Conservation (phyloP, 2,888 invertebrate species). For the Hirudinaria manillensis region DNA sequence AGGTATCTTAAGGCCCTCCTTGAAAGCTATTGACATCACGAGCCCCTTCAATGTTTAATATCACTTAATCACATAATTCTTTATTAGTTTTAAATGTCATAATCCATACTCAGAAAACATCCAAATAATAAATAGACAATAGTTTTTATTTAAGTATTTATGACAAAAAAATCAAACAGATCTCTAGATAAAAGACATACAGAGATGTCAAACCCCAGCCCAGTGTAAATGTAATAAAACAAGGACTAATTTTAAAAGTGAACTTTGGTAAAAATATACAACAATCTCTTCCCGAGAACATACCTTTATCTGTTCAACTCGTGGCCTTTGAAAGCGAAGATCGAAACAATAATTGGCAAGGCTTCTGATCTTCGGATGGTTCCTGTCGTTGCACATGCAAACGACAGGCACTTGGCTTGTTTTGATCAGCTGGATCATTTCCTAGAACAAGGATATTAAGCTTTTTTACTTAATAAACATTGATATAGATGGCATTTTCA, state of each 20-base stretch:
- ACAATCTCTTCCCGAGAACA: background rate
- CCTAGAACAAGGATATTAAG: constrained; percentile 58
- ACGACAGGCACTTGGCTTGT: constrained; percentile 60
- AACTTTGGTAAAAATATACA: too few relatives aligned
- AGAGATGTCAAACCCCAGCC: too few relatives aligned
- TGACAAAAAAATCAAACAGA: too few relatives aligned
- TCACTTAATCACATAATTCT: constrained; percentile 19
- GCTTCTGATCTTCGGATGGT: constrained; percentile 81
- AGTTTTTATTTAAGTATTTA: too few relatives aligned
- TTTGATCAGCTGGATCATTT: constrained; percentile 85
- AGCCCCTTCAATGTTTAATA: constrained; percentile 64
- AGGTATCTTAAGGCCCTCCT: constrained; percentile 75
- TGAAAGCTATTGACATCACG: constrained; percentile 82
- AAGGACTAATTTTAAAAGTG: too few relatives aligned
- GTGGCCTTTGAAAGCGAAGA: constrained; percentile 74
- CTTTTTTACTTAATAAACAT: too few relatives aligned
- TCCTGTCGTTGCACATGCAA: constrained; percentile 91
- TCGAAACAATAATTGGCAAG: constrained; percentile 90
- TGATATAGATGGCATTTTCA: too few relatives aligned
- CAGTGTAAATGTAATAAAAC: too few relatives aligned
- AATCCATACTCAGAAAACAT: too few relatives aligned
- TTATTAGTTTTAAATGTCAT: too few relatives aligned
- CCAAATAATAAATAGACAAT: too few relatives aligned
- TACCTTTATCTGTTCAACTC: constrained; percentile 82
- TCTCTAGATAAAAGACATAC: too few relatives aligned